These are phyloP conservation scores for Passer domesticus DNA, from an alignment of 2,113 vertebrate species.

Conservation along the genomic window DNA sequence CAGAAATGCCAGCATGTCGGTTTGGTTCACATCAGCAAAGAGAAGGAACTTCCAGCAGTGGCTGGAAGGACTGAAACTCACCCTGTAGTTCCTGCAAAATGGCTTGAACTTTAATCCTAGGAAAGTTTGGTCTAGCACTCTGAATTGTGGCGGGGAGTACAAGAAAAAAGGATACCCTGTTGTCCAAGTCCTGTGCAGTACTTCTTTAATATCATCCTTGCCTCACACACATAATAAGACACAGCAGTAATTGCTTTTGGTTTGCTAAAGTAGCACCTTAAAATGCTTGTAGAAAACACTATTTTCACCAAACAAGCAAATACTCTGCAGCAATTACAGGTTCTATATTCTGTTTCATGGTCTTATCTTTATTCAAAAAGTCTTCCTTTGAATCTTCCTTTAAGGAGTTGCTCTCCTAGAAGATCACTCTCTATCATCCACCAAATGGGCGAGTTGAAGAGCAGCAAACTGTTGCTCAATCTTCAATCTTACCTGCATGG, in stretches of 20 bases:
- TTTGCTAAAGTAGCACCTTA: background rate
- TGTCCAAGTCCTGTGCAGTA: background rate
- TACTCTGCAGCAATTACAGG: background rate
- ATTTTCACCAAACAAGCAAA: background rate
- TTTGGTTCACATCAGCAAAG: background rate
- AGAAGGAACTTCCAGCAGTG: background rate
- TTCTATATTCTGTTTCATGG: background rate
- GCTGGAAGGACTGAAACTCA: background rate
- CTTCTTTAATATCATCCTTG: background rate
- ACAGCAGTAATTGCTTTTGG: background rate
- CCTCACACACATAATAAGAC: background rate
- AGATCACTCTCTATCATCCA: rapidly evolving
- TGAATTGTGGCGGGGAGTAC: background rate
- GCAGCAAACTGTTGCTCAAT: background rate
- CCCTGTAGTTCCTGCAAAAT: background rate
- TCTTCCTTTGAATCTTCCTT: background rate
- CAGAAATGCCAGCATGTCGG: background rate
- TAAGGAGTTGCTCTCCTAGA: background rate
- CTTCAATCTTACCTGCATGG: background rate
- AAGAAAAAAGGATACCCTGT: background rate
- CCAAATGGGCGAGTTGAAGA: background rate
- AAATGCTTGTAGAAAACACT: background rate
- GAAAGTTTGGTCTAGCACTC: background rate
- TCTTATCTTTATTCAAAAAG: background rate
- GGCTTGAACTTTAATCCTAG: background rate